Percentiles rank a stretch among this genome's conserved stretches.
These are phyloP conservation scores for Microplitis manilae DNA, from an alignment of 2,888 invertebrate genomes.

Conservation along the genomic window DNA sequence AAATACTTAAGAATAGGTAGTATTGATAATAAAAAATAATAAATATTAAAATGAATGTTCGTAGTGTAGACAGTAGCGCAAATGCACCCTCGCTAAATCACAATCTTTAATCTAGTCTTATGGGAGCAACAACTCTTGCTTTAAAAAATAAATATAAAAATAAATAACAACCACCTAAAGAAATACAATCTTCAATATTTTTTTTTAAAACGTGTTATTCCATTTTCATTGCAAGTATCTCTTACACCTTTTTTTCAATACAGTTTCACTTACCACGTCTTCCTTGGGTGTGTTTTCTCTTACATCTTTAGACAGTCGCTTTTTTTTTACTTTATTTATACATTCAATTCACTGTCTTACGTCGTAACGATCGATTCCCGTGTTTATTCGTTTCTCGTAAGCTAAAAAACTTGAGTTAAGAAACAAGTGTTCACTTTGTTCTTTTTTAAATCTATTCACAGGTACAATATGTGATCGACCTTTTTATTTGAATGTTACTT, in stretches of 20 bases:
- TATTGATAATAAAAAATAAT: conserved; percentile 20
- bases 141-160: conserved; percentile 31
- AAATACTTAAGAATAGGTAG: conserved; percentile 25
- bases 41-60: conserved; percentile 15
- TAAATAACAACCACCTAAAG: not conserved
- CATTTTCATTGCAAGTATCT: conserved; percentile 32
- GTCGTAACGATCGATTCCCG: conserved; percentile 36
- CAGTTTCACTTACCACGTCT: conserved; percentile 18
- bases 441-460: not conserved
- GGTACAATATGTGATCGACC: not conserved
- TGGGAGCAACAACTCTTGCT: conserved; percentile 75
- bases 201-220: conserved; percentile 37
- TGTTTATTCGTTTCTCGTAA: conserved; percentile 30
- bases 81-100: conserved; percentile 62
- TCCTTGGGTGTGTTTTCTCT: conserved; percentile 26
- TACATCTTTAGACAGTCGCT: conserved; percentile 34
- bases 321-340: not conserved
- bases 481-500: not conserved
- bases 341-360: conserved; percentile 26
- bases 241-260: not conserved
- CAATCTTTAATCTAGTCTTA: conserved; percentile 61
- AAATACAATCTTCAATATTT: conserved; percentile 25
- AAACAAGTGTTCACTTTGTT: not conserved
- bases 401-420: not conserved
- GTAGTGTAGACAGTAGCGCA: conserved; percentile 60